Base-by-base conservation (phyloP, 2,113 vertebrate genomes). In the Holacanthus passer region DNA sequence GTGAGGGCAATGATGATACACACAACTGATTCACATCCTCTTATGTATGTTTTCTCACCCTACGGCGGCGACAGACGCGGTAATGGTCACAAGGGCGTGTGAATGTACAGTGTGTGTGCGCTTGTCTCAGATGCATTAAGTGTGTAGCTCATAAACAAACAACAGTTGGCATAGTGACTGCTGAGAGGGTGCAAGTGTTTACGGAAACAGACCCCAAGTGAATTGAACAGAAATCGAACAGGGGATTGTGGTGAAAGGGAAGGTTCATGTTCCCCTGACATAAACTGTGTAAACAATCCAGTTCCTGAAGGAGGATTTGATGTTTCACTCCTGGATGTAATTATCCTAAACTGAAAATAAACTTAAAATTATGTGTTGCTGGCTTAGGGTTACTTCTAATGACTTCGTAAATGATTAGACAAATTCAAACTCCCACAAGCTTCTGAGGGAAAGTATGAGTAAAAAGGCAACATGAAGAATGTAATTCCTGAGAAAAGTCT, bases 71-170 rank as follows among this genome's bases (percentile, higher is more conserved):
- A 67, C 68, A n/a, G 60, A 73, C 73, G 76, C 68, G 81, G 75
- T 32, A 39, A 71, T 73, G 67, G 79, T 91, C 85, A 91, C 78
- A 31, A 79, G 82, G 69, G 73, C 4, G 39, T 79, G 85, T 85
- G 91, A 83, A 81, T 66, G 64, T 43, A 41, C 45, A 45, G 64
- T 48, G 64, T 62, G 60, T 39, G 63, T 27, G 39, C 4, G 53
- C 31, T 65, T 24, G 53, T 62, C 71, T 70, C 65, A 56, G 37
- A 24, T 17, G 6, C 63, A 64, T n/a, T 85, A 9, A 60, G 59
- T 14, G 37, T 65, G 70, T 14, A 27, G 70, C 13, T 73, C 41
- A 65, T 69, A 74, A 73, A 75, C 65, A 78, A 77, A 84, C 81
- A 81, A 41, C 66, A 77, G 82, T 81, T 9, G 17, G 62, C 84